phyloP scores from a whole-genome alignment of 2,888 invertebrate genomes.

The Caenorhabditis japonica region DNA sequence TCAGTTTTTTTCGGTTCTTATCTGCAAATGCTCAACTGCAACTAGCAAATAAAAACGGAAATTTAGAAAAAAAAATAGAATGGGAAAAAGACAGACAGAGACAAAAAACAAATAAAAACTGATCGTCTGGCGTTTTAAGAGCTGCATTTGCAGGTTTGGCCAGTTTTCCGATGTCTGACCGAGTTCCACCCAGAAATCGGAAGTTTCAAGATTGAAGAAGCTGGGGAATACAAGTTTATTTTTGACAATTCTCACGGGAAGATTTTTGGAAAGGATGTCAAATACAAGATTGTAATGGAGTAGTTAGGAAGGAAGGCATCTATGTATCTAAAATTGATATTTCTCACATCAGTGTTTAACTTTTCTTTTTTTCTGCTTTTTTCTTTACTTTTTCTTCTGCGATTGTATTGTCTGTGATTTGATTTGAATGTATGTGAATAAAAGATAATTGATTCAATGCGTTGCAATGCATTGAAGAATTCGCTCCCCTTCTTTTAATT shows the following conservation, averaged over 20 bases:
- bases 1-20: conserved; percentile 28
- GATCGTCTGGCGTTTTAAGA: no score
- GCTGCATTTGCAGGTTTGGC: conserved; percentile 68
- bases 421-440: conserved; percentile 9
- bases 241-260: conserved; percentile 73
- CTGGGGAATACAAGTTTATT: conserved; percentile 66
- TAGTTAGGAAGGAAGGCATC: neutral
- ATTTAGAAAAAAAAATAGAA: no score
- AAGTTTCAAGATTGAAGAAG: conserved; percentile 53
- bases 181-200: conserved; percentile 74
- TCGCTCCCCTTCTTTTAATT: neutral
- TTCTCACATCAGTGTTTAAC: neutral
- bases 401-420: neutral
- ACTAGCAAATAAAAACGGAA: neutral
- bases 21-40: neutral
- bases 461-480: neutral
- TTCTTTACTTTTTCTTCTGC: conserved; percentile 20
- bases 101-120: neutral
- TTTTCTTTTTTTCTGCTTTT: neutral
- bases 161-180: conserved; percentile 69
- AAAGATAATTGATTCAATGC: no score
- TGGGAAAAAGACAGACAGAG: conserved; percentile 4
- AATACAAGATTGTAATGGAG: conserved; percentile 61
- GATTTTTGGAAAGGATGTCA: conserved; percentile 71
- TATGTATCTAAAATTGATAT: no score